Conservation (phyloP, 2,888 invertebrate species). For the Maniola hyperantus region DNA sequence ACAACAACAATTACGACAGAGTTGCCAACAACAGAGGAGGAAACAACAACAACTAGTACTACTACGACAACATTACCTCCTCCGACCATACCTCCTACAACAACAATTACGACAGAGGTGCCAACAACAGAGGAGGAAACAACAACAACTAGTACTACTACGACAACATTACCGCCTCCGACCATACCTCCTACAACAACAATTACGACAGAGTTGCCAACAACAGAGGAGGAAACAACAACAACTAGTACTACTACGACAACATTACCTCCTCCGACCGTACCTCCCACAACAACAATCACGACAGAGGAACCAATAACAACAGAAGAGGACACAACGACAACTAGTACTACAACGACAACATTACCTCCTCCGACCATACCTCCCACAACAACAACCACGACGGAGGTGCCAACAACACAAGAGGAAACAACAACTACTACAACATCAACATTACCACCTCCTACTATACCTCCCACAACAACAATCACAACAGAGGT, state of each 20-base stretch:
- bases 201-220: not conserved
- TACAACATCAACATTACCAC: no score
- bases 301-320: conserved; percentile 3
- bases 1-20: not conserved
- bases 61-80: not conserved
- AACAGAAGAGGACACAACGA: no score
- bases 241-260: conserved; percentile 3
- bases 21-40: not conserved
- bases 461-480: no score
- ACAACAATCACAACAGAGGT: no score
- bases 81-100: not conserved
- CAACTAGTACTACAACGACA: not conserved
- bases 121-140: not conserved
- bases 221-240: not conserved
- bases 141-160: not conserved
- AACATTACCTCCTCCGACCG: not conserved
- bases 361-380: not conserved
- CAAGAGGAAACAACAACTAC: not conserved
- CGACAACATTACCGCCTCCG: not conserved
- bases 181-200: not conserved
- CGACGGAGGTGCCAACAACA: not conserved
- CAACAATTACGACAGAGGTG: conserved; percentile 3
- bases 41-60: not conserved
- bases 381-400: not conserved
- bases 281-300: not conserved